A percentile compares a stretch with the other conserved stretches of the same genome.
phyloP scores from a whole-genome alignment of 1,140 invertebrate species.

The Nixonia krombeini region DNA sequence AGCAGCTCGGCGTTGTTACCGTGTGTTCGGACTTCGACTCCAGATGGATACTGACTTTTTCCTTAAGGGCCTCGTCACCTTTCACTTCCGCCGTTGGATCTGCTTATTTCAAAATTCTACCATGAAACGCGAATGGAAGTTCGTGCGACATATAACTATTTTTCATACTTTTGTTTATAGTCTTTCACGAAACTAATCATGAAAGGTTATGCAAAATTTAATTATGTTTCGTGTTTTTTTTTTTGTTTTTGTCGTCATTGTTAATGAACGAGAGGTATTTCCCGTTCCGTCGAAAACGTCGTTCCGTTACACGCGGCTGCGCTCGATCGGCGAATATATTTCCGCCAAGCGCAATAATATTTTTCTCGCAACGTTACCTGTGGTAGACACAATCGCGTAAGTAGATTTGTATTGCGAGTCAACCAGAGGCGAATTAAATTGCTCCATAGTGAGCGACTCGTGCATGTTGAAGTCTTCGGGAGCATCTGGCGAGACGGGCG shows the following conservation, averaged over 20 bases:
- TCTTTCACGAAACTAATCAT: too few relatives aligned
- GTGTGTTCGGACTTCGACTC: constrained; percentile 43
- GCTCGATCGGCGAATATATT: too few relatives aligned
- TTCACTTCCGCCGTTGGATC: constrained; percentile 34
- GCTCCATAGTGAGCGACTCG: constrained; percentile 71
- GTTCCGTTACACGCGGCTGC: too few relatives aligned
- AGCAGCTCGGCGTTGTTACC: constrained; percentile 49
- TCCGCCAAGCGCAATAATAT: too few relatives aligned
- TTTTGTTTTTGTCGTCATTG: too few relatives aligned
- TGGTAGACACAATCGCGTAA: constrained; percentile 65
- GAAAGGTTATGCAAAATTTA: too few relatives aligned
- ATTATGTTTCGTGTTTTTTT: too few relatives aligned
- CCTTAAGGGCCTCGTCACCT: constrained; percentile 39
- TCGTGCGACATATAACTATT: neutral
- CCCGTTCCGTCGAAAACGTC: too few relatives aligned
- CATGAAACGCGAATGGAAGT: constrained; percentile 1
- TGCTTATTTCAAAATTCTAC: constrained; percentile 17
- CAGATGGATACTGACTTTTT: constrained; percentile 46
- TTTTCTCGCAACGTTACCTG: too few relatives aligned
- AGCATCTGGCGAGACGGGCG: constrained; percentile 66
- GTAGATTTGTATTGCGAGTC: constrained; percentile 68
- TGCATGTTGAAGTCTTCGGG: constrained; percentile 64
- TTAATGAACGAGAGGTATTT: neutral
- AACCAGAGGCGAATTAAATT: constrained; percentile 72
- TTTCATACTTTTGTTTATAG: too few relatives aligned